A percentile compares a stretch with the other conserved stretches of the same genome.
Conservation (phyloP, 2,888 invertebrate genomes). For the Pyrocoelia pectoralis region DNA sequence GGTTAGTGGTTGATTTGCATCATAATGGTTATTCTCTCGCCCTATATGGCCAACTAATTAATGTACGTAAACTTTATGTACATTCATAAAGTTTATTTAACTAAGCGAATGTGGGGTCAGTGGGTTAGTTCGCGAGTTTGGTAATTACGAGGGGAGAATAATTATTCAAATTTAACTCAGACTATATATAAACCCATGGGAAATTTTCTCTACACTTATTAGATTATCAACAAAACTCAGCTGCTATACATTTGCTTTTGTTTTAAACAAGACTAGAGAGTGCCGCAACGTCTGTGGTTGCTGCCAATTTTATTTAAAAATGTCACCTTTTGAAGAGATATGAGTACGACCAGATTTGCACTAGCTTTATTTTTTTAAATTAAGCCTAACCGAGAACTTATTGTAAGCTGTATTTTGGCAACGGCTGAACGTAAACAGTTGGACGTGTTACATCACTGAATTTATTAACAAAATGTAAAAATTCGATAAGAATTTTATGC, state of each 20-base stretch:
- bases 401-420: too few relatives aligned
- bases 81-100: slow-evolving; percentile 24
- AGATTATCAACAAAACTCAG: not conserved
- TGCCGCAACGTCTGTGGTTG: too few relatives aligned
- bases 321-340: too few relatives aligned
- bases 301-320: too few relatives aligned
- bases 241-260: not conserved
- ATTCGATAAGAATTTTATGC: too few relatives aligned
- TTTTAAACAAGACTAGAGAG: not conserved
- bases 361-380: too few relatives aligned
- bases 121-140: slow-evolving; percentile 50
- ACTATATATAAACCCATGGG: slow-evolving; percentile 38
- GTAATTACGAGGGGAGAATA: slow-evolving; percentile 56
- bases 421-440: too few relatives aligned
- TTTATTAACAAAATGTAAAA: too few relatives aligned
- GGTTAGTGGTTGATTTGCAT: slow-evolving; percentile 56
- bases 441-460: too few relatives aligned
- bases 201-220: slow-evolving; percentile 29
- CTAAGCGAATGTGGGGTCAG: slow-evolving; percentile 51
- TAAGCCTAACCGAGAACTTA: too few relatives aligned
- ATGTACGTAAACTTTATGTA: slow-evolving; percentile 20
- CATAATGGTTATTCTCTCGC: slow-evolving; percentile 50
- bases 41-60: slow-evolving; percentile 26
- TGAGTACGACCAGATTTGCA: too few relatives aligned
- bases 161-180: slow-evolving; percentile 46